phyloP scores from a whole-genome alignment of 2,797 vertebrate genomes.

The Centroberyx gerrardi region DNA sequence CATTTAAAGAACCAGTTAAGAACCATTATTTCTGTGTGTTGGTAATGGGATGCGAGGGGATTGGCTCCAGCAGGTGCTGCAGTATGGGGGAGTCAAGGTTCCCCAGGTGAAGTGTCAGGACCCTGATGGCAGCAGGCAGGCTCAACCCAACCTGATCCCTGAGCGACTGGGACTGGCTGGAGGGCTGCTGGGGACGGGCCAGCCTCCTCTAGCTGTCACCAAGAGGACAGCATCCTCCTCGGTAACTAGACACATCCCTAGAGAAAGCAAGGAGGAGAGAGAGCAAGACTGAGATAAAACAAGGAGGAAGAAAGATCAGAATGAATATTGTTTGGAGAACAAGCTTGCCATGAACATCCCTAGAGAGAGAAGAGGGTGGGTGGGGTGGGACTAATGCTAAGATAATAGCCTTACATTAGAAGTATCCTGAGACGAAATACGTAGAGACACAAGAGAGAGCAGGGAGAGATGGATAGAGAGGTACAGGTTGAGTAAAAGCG shows the following conservation, averaged over 20 bases:
- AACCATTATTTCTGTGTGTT: no score
- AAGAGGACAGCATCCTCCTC: slow-evolving; percentile 41
- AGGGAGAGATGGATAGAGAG: no score
- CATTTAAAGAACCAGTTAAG: no score
- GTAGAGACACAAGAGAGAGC: no score
- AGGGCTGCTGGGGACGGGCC: slow-evolving; percentile 36
- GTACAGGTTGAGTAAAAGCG: no score
- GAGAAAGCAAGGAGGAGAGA: slow-evolving; percentile 11
- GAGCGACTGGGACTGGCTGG: slow-evolving; percentile 51
- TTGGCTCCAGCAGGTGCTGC: slow-evolving; percentile 40
- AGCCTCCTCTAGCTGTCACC: slow-evolving; percentile 47
- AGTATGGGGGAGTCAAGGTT: slow-evolving; percentile 62
- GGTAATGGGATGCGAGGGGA: slow-evolving; percentile 40
- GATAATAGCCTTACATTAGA: no score
- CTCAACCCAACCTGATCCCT: slow-evolving; percentile 43
- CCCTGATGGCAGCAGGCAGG: slow-evolving; percentile 68
- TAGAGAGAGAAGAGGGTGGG: no score
- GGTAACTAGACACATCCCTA: slow-evolving; percentile 20
- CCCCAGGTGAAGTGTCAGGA: slow-evolving; percentile 49
- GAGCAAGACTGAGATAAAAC: slow-evolving; percentile 3
- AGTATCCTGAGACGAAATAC: no score
- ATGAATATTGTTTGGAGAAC: background rate
- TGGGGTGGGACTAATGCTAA: no score
- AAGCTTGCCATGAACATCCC: no score
- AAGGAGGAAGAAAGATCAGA: background rate